These are phyloP conservation scores for Drosophila pruinosa DNA, from an alignment of 1,140 invertebrate genomes.

Conservation along the genomic window DNA sequence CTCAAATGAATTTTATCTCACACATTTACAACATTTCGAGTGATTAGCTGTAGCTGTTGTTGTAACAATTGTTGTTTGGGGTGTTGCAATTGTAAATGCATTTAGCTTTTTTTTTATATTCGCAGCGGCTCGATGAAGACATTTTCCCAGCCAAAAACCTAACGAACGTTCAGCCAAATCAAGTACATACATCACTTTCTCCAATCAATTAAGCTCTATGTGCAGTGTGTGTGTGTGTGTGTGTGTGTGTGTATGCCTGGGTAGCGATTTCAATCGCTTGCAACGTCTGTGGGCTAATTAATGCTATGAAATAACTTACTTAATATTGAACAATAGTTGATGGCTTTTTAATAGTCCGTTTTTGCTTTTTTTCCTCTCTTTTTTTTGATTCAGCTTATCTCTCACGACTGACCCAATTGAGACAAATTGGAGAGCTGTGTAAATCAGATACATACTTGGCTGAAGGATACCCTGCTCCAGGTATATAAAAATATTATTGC, in stretches of 20 bases:
- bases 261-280: conserved; percentile 68
- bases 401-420: conserved; percentile 63
- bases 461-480: not conserved
- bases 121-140: conserved; percentile 47
- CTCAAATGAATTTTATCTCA: conserved; percentile 40
- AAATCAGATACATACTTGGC: not conserved
- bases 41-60: conserved; percentile 31
- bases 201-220: conserved; percentile 75
- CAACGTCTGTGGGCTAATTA: conserved; percentile 54
- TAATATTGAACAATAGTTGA: conserved; percentile 78
- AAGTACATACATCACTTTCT: conserved; percentile 67
- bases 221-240: conserved; percentile 19
- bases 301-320: conserved; percentile 76
- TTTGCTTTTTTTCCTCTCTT: conserved; percentile 38
- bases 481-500: not conserved
- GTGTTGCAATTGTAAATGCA: conserved; percentile 36
- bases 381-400: conserved; percentile 18
- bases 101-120: conserved; percentile 10
- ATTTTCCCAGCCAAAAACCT: conserved; percentile 60
- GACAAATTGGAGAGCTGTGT: conserved; percentile 19
- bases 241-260: conserved; percentile 15
- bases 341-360: conserved; percentile 67
- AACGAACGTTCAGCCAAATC: conserved; percentile 40
- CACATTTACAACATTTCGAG: conserved; percentile 35
- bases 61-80: conserved; percentile 24